Evolutionary conservation across 23 tunicate species (phyloP).

Genomic region (Trididemnum clinides): DNA sequence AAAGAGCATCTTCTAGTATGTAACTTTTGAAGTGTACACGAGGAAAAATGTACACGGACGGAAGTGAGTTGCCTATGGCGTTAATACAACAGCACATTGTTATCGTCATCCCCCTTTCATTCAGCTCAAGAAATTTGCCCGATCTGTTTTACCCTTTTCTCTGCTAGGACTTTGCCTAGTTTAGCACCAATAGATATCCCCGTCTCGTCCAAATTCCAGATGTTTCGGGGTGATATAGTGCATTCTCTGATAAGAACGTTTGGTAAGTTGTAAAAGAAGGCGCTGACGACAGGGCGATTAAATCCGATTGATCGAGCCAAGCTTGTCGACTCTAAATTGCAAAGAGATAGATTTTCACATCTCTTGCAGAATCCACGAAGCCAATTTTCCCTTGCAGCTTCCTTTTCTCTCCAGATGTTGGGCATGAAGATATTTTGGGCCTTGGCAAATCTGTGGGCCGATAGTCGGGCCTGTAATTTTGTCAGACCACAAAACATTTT

Average conservation of each 20-base stretch:
- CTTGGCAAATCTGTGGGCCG: constrained; percentile 13
- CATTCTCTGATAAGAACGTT: background rate
- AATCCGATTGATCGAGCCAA: constrained; percentile 34
- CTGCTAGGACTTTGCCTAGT: constrained; percentile 15
- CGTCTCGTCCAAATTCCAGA: constrained; percentile 52
- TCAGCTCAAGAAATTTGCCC: too few species aligned
- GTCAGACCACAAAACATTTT: constrained; percentile 22
- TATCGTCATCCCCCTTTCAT: constrained; percentile 32
- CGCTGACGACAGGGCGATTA: constrained; percentile 12
- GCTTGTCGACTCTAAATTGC: constrained; percentile 43
- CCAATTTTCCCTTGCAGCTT: constrained; percentile 47
- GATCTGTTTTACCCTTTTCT: constrained; percentile 36
- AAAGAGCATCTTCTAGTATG: constrained; percentile 12
- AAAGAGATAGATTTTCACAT: constrained; percentile 18
- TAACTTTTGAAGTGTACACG: constrained; percentile 20
- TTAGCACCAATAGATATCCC: constrained; percentile 38
- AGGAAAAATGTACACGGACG: constrained; percentile 28
- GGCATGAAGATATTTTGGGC: constrained; percentile 21
- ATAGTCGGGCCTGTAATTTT: constrained; percentile 3
- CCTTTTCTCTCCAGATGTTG: constrained; percentile 14
- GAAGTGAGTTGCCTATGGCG: constrained; percentile 22
- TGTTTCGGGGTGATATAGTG: constrained; percentile 8
- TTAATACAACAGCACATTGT: constrained; percentile 51
- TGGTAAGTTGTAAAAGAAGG: constrained; percentile 20
- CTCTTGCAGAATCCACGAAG: constrained; percentile 42